These are phyloP conservation scores for Caranx ignobilis DNA, from an alignment of 2,113 vertebrate genomes.

Conservation along the genomic window DNA sequence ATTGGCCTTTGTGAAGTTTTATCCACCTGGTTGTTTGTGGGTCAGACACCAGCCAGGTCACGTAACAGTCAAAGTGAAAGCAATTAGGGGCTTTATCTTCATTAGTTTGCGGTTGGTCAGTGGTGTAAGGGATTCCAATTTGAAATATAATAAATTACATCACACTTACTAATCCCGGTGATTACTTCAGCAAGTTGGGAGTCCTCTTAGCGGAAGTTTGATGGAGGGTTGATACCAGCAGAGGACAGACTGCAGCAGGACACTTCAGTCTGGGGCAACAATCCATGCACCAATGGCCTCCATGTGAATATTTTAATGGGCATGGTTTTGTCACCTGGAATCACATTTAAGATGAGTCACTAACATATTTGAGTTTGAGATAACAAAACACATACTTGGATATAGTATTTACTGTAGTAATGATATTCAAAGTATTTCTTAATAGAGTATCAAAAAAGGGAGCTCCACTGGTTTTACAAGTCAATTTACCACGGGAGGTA, in stretches of 20 bases:
- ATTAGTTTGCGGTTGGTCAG: too few relatives aligned
- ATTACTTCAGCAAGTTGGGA: background rate
- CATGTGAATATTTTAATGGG: background rate
- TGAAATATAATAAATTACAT: background rate
- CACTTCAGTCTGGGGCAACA: too few relatives aligned
- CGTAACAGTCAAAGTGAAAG: background rate
- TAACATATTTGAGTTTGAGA: background rate
- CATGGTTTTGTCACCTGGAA: background rate
- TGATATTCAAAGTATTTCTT: background rate
- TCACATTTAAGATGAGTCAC: background rate
- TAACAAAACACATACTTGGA: background rate
- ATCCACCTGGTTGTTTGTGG: background rate
- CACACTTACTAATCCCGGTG: background rate
- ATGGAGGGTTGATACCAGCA: background rate
- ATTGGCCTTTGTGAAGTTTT: background rate
- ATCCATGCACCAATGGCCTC: too few relatives aligned
- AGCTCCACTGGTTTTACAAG: background rate
- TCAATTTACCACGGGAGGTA: background rate
- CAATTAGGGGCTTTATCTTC: background rate
- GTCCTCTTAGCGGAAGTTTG: background rate
- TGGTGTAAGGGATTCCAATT: too few relatives aligned
- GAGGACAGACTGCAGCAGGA: background rate
- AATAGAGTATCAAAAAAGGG: background rate
- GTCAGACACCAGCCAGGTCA: background rate
- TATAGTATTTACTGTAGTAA: background rate